phyloP scores from a whole-genome alignment of 2,113 vertebrate species.

The Gymnocephalus cernua region DNA sequence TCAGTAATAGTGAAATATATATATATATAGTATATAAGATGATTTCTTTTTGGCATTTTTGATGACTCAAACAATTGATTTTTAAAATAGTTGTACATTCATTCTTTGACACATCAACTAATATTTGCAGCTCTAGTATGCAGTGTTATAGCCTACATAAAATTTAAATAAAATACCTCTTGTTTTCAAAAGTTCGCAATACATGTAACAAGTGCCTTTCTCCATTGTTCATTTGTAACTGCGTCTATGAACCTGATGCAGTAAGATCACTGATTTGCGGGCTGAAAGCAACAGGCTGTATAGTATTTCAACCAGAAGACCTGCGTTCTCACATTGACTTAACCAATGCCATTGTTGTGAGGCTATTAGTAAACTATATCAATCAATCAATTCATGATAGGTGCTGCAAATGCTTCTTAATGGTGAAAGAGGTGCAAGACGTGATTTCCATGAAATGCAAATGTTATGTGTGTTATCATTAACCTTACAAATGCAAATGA shows the following conservation, averaged over 20 bases:
- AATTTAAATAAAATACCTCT: background rate
- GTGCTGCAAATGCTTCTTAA: conserved; percentile 36
- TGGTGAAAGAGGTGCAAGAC: conserved; percentile 12
- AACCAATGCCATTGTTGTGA: conserved; percentile 29
- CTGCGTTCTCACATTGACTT: conserved; percentile 5
- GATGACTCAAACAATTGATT: background rate
- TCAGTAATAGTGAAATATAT: background rate
- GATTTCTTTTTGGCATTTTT: background rate
- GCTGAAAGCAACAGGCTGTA: background rate
- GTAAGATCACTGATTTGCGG: background rate
- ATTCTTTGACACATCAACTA: background rate
- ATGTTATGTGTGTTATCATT: conserved; percentile 48
- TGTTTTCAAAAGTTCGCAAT: background rate
- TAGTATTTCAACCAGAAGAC: conserved; percentile 18
- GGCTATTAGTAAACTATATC: conserved; percentile 33
- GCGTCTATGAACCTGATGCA: background rate
- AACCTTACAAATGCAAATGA: conserved; percentile 75
- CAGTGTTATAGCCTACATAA: background rate
- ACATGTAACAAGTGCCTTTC: background rate
- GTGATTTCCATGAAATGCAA: conserved; percentile 64
- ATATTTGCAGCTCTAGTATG: background rate
- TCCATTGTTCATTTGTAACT: background rate
- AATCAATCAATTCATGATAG: conserved; percentile 33
- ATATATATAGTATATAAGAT: no score
- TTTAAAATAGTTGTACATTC: background rate